These are phyloP conservation scores for Hydractinia symbiolongicarpus DNA, from an alignment of 30 jellyfish, hydroid and myxozoan species.

Conservation along the genomic window DNA sequence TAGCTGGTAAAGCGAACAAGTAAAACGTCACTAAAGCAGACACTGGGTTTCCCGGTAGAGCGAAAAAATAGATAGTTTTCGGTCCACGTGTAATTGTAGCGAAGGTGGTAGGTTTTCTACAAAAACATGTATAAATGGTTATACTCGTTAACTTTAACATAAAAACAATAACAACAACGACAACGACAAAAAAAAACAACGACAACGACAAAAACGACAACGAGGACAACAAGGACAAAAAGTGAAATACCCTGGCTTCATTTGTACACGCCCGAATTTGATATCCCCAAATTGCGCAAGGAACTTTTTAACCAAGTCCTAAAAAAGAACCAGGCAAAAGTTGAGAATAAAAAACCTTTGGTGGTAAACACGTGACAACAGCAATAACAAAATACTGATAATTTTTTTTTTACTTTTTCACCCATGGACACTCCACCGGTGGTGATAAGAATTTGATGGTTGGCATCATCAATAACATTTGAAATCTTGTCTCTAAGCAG, in stretches of 20 bases:
- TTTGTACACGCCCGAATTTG: slow-evolving; percentile 84
- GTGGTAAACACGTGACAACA: neutral
- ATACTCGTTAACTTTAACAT: no score
- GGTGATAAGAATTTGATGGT: slow-evolving; percentile 60
- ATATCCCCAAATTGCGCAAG: slow-evolving; percentile 30
- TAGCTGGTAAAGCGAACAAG: slow-evolving; percentile 84
- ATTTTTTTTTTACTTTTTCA: slow-evolving; percentile 54
- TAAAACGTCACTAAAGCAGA: slow-evolving; percentile 93
- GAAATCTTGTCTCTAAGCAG: slow-evolving; percentile 45
- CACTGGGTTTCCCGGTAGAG: slow-evolving; percentile 97
- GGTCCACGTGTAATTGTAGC: slow-evolving; percentile 77
- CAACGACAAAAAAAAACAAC: no score
- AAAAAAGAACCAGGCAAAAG: neutral
- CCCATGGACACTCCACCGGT: slow-evolving; percentile 99
- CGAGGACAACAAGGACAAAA: no score
- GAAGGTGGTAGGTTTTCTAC: slow-evolving; percentile 92
- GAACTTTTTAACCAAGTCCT: slow-evolving; percentile 33
- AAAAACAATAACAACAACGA: no score
- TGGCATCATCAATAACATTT: slow-evolving; percentile 47
- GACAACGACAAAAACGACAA: no score
- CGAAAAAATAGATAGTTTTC: slow-evolving; percentile 62
- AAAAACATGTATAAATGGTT: neutral
- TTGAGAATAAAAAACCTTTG: neutral
- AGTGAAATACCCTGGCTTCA: slow-evolving; percentile 85
- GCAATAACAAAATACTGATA: neutral